Percentiles rank a stretch among this genome's conserved stretches.
Conservation (phyloP, 2,888 invertebrate genomes). For the Andrena haemorrhoa region DNA sequence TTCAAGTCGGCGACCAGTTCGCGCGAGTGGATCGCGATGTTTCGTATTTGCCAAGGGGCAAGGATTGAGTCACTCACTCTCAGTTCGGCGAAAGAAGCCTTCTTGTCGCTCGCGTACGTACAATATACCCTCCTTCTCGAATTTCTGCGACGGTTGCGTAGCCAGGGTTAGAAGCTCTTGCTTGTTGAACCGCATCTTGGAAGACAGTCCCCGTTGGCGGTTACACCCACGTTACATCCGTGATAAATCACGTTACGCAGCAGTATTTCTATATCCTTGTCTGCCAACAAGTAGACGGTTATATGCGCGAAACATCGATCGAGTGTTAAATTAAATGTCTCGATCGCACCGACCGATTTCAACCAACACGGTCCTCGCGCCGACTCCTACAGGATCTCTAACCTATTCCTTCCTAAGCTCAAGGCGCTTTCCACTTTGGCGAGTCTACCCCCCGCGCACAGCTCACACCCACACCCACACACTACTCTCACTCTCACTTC, state of each 20-base stretch:
- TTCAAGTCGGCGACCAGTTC: conserved; percentile 20
- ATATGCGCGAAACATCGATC: not conserved
- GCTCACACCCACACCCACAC: too few species aligned
- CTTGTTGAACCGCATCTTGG: conserved; percentile 94
- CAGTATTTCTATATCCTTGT: conserved; percentile 25
- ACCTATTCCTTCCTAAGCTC: conserved; percentile 24
- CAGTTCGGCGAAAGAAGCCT: conserved; percentile 95
- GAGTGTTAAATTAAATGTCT: not conserved
- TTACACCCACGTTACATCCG: conserved; percentile 32
- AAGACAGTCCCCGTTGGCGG: not conserved
- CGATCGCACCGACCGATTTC: not conserved
- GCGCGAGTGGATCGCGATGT: conserved; percentile 29
- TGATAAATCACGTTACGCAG: conserved; percentile 31
- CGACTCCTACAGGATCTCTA: conserved; percentile 12
- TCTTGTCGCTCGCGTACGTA: conserved; percentile 95
- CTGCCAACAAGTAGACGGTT: conserved; percentile 38
- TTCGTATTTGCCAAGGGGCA: conserved; percentile 50
- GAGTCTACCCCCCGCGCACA: not conserved
- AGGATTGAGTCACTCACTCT: conserved; percentile 89
- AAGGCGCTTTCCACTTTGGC: not conserved
- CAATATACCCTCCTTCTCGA: conserved; percentile 96
- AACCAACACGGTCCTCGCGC: not conserved
- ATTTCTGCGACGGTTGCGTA: conserved; percentile 94
- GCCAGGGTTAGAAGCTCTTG: conserved; percentile 94
- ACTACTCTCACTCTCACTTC: not conserved